phyloP scores from a whole-genome alignment of 2,113 vertebrate species.

The Athene noctua region DNA sequence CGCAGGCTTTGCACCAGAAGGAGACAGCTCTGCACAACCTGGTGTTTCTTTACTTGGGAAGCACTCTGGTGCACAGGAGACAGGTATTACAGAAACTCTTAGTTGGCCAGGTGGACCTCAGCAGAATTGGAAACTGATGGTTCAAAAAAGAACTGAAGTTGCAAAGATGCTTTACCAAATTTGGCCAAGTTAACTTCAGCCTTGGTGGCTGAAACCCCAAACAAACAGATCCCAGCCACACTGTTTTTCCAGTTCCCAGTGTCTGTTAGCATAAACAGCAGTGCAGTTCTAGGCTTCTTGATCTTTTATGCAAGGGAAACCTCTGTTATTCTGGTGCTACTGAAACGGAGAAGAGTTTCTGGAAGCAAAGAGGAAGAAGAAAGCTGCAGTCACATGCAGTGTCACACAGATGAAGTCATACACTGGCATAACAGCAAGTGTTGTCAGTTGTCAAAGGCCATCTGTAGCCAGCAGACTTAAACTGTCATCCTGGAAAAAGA shows the following conservation, averaged over 20 bases:
- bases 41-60: background rate
- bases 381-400: slow-evolving; percentile 52
- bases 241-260: background rate
- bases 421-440: slow-evolving; percentile 54
- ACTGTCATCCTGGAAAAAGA: slow-evolving; percentile 55
- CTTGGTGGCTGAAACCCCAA: background rate
- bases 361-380: slow-evolving; percentile 52
- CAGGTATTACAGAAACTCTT: background rate
- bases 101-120: background rate
- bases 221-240: background rate
- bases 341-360: background rate
- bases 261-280: background rate
- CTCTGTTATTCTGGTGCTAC: background rate
- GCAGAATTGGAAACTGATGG: background rate
- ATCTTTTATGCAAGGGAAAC: background rate
- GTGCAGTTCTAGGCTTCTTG: background rate
- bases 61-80: background rate
- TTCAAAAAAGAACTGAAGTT: background rate
- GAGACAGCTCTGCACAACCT: background rate
- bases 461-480: slow-evolving; percentile 61
- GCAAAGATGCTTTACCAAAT: background rate
- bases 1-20: background rate
- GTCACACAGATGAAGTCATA: slow-evolving; percentile 68
- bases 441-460: slow-evolving; percentile 68
- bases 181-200: background rate